phyloP scores from a whole-genome alignment of 2,797 vertebrate species.

The Sorex maritimensis region DNA sequence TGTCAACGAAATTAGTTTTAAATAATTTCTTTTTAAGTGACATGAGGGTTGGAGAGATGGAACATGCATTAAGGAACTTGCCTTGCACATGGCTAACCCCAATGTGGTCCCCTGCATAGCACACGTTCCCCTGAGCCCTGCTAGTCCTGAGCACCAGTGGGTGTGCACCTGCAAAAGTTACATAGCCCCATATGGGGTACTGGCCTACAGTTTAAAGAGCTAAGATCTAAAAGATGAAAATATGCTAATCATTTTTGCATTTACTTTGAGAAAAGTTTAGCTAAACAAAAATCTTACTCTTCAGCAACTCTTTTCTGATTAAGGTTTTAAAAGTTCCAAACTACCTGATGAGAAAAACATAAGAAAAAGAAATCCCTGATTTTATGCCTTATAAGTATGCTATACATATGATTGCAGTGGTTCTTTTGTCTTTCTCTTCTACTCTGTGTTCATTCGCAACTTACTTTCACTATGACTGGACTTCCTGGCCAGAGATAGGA shows the following conservation, averaged over 20 bases:
- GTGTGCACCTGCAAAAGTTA: too few relatives aligned
- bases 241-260: constrained; percentile 60
- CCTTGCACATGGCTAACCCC: too few relatives aligned
- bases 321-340: constrained; percentile 69
- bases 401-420: neutral
- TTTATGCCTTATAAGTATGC: constrained; percentile 35
- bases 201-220: neutral
- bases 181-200: too few relatives aligned
- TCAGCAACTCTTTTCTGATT: constrained; percentile 52
- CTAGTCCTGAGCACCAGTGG: too few relatives aligned
- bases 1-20: too few relatives aligned
- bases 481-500: constrained; percentile 17
- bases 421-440: constrained; percentile 22
- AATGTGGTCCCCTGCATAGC: too few relatives aligned
- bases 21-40: too few relatives aligned
- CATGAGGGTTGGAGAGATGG: too few relatives aligned
- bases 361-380: neutral
- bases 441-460: neutral
- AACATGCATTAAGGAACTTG: too few relatives aligned
- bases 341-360: constrained; percentile 69
- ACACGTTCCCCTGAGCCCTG: too few relatives aligned
- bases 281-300: constrained; percentile 67
- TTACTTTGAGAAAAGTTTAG: constrained; percentile 74
- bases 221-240: neutral
- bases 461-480: constrained; percentile 4